Evolutionary conservation across 2,113 vertebrate genomes (phyloP).

Genomic region (rabbit (Oryctolagus cuniculus)): mOryCun1.1 NC_091432.1:102797501-102798000

Average conservation of each 20-base stretch:
- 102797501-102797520: neutral
- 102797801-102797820: neutral
- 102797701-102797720: neutral
- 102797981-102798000: neutral
- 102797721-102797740: neutral
- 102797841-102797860: slow-evolving; percentile 52
- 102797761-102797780: neutral
- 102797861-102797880: slow-evolving; percentile 54
- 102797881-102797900: slow-evolving; percentile 46
- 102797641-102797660: neutral
- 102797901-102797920: neutral
- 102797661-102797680: no score
- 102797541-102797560: neutral
- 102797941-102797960: neutral
- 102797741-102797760: neutral
- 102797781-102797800: neutral
- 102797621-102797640: neutral
- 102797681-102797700: neutral
- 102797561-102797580: neutral
- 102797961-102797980: neutral
- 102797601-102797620: neutral
- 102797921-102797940: neutral
- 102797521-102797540: neutral
- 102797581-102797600: neutral
- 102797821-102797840: neutral